Conservation (phyloP, 2,797 vertebrate species). For the Diceros bicornis region DNA sequence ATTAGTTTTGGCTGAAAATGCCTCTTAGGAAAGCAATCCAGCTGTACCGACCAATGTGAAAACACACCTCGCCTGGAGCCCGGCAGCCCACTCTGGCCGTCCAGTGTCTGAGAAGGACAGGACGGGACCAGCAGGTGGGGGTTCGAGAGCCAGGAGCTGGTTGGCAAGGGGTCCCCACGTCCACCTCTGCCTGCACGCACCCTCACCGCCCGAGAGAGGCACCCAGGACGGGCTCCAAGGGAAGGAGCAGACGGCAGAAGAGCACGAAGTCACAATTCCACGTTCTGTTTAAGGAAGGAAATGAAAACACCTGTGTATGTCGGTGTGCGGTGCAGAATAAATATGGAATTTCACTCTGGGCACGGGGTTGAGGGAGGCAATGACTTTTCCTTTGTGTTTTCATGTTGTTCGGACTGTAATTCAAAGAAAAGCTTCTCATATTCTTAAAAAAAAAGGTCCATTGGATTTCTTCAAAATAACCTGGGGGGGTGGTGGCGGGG, state of each 20-base stretch:
- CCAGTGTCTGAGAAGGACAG: fast-evolving
- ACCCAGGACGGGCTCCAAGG: fast-evolving
- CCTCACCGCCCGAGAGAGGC: not conserved
- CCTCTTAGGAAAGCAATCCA: not conserved
- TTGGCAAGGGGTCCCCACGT: fast-evolving
- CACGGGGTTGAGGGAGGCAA: fast-evolving
- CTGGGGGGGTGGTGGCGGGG: too few relatives aligned
- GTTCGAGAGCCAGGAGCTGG: not conserved
- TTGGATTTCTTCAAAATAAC: not conserved
- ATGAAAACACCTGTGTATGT: fast-evolving
- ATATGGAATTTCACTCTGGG: fast-evolving
- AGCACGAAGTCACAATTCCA: too few relatives aligned
- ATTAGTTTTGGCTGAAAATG: not conserved
- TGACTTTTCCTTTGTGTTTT: not conserved
- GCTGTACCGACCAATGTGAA: not conserved
- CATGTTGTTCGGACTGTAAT: not conserved
- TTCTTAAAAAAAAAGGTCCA: not conserved
- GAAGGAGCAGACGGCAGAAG: not conserved
- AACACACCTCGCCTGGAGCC: not conserved
- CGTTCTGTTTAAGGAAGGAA: not conserved
- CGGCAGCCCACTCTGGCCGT: fast-evolving
- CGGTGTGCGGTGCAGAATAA: fast-evolving
- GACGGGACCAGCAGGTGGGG: not conserved
- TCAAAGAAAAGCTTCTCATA: not conserved
- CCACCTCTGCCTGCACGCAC: not conserved